Conservation (phyloP, 2,113 vertebrate genomes). For the Labeo rohita region DNA sequence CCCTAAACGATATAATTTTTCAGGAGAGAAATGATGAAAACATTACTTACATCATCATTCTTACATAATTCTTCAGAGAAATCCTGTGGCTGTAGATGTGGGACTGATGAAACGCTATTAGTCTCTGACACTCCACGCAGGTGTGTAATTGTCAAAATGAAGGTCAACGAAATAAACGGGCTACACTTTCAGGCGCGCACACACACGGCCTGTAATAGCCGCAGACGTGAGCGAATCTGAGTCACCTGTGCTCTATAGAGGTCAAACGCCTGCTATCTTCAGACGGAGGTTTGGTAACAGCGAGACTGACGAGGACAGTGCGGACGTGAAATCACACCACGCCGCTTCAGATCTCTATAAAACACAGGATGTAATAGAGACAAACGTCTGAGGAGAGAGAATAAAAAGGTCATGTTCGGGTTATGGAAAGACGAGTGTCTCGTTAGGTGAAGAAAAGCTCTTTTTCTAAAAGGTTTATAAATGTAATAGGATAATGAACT, state of each 20-base stretch:
- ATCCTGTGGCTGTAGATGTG: background rate
- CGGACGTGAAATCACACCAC: background rate
- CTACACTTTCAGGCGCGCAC: background rate
- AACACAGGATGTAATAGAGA: background rate
- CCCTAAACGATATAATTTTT: background rate
- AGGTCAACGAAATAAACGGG: slow-evolving; percentile 5
- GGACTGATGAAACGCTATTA: background rate
- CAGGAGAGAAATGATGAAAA: background rate
- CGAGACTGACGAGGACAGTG: background rate
- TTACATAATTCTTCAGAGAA: background rate
- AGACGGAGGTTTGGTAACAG: background rate
- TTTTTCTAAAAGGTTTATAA: background rate
- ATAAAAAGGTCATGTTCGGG: background rate
- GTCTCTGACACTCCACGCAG: background rate
- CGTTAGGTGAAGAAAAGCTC: background rate
- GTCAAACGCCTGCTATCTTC: background rate
- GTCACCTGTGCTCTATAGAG: background rate
- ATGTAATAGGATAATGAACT: background rate
- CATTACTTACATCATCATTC: background rate
- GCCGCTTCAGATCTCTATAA: background rate
- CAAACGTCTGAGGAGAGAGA: background rate
- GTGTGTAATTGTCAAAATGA: background rate
- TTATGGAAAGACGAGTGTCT: background rate
- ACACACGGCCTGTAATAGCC: background rate
- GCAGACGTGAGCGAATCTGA: background rate